Conservation (phyloP, 2,113 vertebrate species). For the Motacilla alba region DNA sequence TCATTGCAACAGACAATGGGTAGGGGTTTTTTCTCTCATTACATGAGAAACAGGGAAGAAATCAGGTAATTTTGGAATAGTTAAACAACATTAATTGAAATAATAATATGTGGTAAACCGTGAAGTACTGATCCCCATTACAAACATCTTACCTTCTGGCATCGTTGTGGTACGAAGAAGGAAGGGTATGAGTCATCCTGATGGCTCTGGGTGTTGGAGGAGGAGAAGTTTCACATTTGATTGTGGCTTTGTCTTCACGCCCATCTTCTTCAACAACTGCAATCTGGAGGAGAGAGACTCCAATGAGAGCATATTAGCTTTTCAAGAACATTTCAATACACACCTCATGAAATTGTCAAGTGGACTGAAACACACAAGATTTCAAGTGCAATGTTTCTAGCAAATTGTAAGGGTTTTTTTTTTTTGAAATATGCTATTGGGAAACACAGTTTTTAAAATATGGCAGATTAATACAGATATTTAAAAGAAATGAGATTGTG, state of each 20-base stretch:
- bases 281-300: constrained; percentile 70
- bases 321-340: not conserved
- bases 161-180: constrained; percentile 95
- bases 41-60: not conserved
- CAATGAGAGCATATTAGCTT: not conserved
- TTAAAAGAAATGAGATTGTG: not conserved
- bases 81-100: not conserved
- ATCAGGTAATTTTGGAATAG: not conserved
- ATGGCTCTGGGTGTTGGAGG: constrained; percentile 91
- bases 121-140: not conserved
- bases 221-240: constrained; percentile 98
- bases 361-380: not conserved
- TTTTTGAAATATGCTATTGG: not conserved
- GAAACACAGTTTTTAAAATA: not conserved
- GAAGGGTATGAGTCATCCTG: constrained; percentile 96
- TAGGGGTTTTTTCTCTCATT: not conserved
- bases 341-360: not conserved
- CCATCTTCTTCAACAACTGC: constrained; percentile 96
- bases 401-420: not conserved
- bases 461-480: not conserved
- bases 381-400: not conserved
- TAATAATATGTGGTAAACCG: accelerated
- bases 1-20: not conserved
- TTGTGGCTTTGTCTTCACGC: constrained; percentile 96
- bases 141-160: constrained; percentile 80